Base-by-base conservation (phyloP, 2,797 vertebrate species). In the Microctenopoma stevenorrisi region DNA sequence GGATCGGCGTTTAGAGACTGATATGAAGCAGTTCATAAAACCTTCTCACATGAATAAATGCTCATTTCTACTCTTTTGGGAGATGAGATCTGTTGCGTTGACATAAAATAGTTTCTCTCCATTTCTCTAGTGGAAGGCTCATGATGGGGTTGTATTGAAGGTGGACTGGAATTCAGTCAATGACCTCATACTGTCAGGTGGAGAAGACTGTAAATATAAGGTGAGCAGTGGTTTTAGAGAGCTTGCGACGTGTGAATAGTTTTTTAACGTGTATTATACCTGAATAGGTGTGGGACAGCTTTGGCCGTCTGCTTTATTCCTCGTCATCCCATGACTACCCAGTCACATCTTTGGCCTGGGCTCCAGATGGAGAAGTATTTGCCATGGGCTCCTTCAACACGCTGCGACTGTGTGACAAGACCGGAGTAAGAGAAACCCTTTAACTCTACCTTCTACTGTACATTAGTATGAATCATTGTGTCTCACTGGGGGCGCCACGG, bases 191-290 rank as follows among this genome's bases (percentile, higher is more conserved):
- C 91, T 99, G 49, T 99, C 98, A 76, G 96, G 93, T 75, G 96
- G 95, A 64, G 98, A 99, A 84, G 98, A 99, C 47, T 98, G 98
- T 89, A 98, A 95, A 92, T 99, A 97, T 30, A 99, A 98, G 95
- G 97, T 98, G 66, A 82, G 90, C 40, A 3, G 25, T 46, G 38
- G 66, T 54, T 55, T 33, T 15, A 25, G 30, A 57, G 0, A 0
- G 61, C 3, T 44, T 50, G 5, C 10, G 33, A 4, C 50, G 3
- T 22, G 22, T 37, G 81, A 16, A 48, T 53, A 44, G 0, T 13
- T 30, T 76, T 58, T 72, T n/a, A 64, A 64, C 52, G 18, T 30
- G 42, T 42, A 10, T 69, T 6, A 26, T 73, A 55, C 73, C 6
- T 53, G 22, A 22, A 78, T 86, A 99, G 98, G 96, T 99, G 0